Evolutionary conservation across 2,113 vertebrate genomes (phyloP), one percentile per base, ranked within the genome.

Genomic region (Aegithalos caudatus): DNA sequence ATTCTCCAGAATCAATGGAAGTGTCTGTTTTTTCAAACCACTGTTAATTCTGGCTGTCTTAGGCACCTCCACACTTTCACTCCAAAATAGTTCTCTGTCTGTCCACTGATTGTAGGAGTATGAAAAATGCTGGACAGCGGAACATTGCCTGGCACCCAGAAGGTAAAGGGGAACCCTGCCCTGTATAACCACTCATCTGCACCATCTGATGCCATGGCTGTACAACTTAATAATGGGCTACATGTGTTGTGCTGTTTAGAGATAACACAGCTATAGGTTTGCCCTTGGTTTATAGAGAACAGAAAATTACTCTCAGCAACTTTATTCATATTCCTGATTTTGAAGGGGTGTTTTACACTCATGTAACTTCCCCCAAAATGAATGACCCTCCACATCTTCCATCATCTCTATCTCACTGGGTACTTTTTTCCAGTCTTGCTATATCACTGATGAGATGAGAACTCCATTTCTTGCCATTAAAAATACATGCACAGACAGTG

Each of bases 401-500:
- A 60, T 51, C 19, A 56, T 56, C 23, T 71, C 81, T 44, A 2
- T 20, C 3, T 19, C 28, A 53, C 13, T 69, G 12, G 57, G 22
- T 67, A 37, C n/a, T 61, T 95, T 64, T 79, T 86, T 42, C 47
- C n/a, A 58, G 62, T 82, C 93, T 65, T 88, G 66, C 58, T 80
- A 53, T 33, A 45, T 50, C 45, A 18, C 40, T 76, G 53, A 14
- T 71, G 38, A 74, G 51, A 42, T n/a, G 37, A 91, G 27, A n/a
- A 85, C 57, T 78, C 38, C 3, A 13, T 78, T 78, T 91, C 61
- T 78, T 78, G 48, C 61, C 56, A 65, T 87, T 76, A 94, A 95
- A 95, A 79, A 72, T 18, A 54, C 12, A 48, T 25, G 20, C 58
- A 72, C 8, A 56, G 29, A 64, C 28, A 90, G 45, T 42, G 42